Evolutionary conservation across 2,888 invertebrate genomes (phyloP).

Genomic region (Muschampia staudingeri): DNA sequence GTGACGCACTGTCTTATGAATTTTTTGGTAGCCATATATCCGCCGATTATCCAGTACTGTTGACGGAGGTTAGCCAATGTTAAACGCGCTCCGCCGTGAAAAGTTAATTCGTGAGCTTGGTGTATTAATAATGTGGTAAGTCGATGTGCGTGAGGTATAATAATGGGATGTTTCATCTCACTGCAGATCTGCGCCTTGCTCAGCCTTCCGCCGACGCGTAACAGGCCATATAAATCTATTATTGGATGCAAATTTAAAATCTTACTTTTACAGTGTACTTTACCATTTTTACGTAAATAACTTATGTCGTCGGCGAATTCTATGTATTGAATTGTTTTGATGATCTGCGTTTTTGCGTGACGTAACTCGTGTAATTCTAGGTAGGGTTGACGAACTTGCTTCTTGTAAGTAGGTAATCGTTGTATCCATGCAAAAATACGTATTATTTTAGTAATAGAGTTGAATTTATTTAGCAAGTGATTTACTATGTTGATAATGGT

Average conservation of each 20-base stretch:
- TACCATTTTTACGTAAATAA: background rate
- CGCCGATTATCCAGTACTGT: constrained; percentile 60
- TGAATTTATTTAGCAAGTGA: constrained; percentile 24
- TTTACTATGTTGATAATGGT: background rate
- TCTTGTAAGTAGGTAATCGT: constrained; percentile 16
- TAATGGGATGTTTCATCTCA: constrained; percentile 45
- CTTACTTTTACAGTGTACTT: constrained; percentile 34
- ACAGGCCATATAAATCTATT: constrained; percentile 32
- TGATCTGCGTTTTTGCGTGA: constrained; percentile 16
- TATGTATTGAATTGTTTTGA: constrained; percentile 19
- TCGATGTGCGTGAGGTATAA: constrained; percentile 49
- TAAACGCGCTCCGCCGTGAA: constrained; percentile 60
- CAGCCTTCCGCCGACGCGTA: constrained; percentile 52
- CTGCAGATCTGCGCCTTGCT: constrained; percentile 26
- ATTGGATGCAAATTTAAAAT: constrained; percentile 43
- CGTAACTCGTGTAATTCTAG: constrained; percentile 16
- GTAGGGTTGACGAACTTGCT: constrained; percentile 11
- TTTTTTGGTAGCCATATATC: constrained; percentile 51
- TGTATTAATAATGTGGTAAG: constrained; percentile 58
- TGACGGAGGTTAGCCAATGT: constrained; percentile 54
- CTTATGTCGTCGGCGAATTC: background rate
- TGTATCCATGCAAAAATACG: constrained; percentile 52
- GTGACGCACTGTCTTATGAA: constrained; percentile 47
- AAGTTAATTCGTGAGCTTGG: constrained; percentile 60
- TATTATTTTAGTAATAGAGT: constrained; percentile 18